Base-by-base conservation (phyloP, 1,140 invertebrate genomes). In the Macrobrachium nipponense region DNA sequence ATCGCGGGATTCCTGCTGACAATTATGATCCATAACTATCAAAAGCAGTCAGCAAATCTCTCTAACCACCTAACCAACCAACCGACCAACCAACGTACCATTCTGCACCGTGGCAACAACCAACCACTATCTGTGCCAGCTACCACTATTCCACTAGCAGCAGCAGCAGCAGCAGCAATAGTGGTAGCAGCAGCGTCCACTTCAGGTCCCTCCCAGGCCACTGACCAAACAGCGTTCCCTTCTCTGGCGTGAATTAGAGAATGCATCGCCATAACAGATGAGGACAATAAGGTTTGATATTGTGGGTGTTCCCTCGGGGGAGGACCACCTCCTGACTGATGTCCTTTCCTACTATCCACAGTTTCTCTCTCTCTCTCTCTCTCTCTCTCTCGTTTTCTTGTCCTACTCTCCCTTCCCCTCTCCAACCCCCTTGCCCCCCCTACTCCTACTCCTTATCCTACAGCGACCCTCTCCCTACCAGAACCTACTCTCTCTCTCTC, bases 201-300 rank as follows among this genome's bases (percentile, higher is more conserved):
- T 78, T 58, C 62, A 64, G 43, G 14, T 36, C 64, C 43, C 80
- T 44, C 72, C 82, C 82, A 84, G 68, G 73, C 76, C 82, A 86
- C 83, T 86, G 83, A 86, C 83, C 83, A 86, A 86, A 86, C 83
- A 86, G 64, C 77, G 58, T 51, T 51, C 78, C 73, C 83, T 80
- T 86, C 83, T 86, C 83, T 73, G 83, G 83, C 83, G 83, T 86
- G 83, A 86, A 86, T 86, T 86, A 86, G 83, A 86, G 83, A 86
- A 86, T 86, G 83, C 83, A 86, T 80, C 77, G 83, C 83, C 83
- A 86, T 86, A 86, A 86, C 83, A 86, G 83, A 86, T 86, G 83
- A 86, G 83, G 83, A 86, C 83, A 86, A 86, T 86, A 86, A 86
- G 83, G 78, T 80, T 86, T 86, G 83, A 86, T 86, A 86, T 86